Base-by-base conservation (phyloP, 2,888 invertebrate species). In the Pimpla rufipes region DNA sequence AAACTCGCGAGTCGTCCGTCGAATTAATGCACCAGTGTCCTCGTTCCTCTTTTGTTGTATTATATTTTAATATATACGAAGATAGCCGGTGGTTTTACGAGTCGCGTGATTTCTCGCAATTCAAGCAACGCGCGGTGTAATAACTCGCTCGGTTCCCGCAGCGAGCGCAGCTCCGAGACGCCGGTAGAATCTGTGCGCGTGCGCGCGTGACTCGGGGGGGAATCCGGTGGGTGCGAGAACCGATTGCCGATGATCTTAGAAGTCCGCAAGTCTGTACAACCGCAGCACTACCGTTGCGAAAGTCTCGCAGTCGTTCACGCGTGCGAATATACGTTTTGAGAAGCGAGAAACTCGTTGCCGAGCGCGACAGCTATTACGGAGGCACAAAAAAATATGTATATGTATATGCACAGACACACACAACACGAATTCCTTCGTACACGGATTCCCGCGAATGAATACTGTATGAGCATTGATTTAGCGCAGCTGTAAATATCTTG, bases 401-500 rank as follows among this genome's bases (percentile, higher is more conserved):
- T 3, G 29, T 5, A 29, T 5, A 29, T 5, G 29, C 29, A 29
- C 29, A 29, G 3, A 29, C 29, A 29, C 3, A 29, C 29, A 29
- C 29, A 29, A 42, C 18, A 16, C 21, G 16, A 13, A 64, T 37
- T 40, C 70, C 21, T 16, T 57, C 29, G 79, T 35, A 62, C 10
- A 7, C 37, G 37, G 59, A 62, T 62, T 62, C 59, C 8, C 59
- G 62, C 42, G 77, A 77, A 83, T 76, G 73, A 83, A 80, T 79
- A 79, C 76, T 71, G 73, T 77, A 67, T 57, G 45, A 83, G 83
- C 79, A 80, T 73, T 83, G 83, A 83, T 83, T 83, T 80, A 83
- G 73, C 76, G 77, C 83, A 77, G 79, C 77, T 77, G 83, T 83
- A 83, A 83, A 79, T 83, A 79, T 79, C 67, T 77, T 79, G 83